Evolutionary conservation across 2,113 vertebrate species (phyloP).

Genomic region (Toxostoma redivivum): DNA sequence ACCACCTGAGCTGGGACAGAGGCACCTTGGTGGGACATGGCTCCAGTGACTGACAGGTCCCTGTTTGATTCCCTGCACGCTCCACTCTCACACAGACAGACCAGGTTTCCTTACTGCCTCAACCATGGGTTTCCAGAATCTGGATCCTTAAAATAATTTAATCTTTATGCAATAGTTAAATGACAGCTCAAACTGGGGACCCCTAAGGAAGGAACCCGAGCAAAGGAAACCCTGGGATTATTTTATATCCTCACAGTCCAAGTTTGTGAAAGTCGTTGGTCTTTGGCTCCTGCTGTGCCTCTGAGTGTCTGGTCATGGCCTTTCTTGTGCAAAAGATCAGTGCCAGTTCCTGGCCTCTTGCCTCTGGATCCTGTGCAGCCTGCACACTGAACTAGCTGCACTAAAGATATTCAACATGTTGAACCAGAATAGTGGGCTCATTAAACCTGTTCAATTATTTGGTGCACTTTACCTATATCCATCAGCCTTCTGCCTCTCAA

Average conservation of each 20-base stretch:
- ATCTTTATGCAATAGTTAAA: neutral
- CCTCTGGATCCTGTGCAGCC: neutral
- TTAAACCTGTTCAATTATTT: neutral
- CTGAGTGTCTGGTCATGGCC: neutral
- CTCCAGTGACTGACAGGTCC: neutral
- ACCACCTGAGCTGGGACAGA: neutral
- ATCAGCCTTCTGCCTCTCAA: neutral
- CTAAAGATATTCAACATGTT: neutral
- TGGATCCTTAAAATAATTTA: neutral
- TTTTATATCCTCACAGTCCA: neutral
- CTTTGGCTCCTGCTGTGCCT: neutral
- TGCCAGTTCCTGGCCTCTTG: neutral
- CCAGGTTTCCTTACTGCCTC: neutral
- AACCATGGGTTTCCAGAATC: neutral
- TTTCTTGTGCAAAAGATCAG: neutral
- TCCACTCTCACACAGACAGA: neutral
- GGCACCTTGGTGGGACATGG: too few relatives aligned
- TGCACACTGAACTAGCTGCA: neutral
- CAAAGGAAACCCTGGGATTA: neutral
- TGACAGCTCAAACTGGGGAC: neutral
- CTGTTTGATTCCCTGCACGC: rapidly evolving
- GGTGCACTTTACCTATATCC: neutral
- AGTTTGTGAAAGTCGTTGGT: neutral
- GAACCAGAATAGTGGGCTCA: neutral
- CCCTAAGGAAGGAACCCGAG: neutral